Conservation (phyloP, 30 jellyfish, hydroid and myxozoan genomes). For the Turritopsis rubra region DNA sequence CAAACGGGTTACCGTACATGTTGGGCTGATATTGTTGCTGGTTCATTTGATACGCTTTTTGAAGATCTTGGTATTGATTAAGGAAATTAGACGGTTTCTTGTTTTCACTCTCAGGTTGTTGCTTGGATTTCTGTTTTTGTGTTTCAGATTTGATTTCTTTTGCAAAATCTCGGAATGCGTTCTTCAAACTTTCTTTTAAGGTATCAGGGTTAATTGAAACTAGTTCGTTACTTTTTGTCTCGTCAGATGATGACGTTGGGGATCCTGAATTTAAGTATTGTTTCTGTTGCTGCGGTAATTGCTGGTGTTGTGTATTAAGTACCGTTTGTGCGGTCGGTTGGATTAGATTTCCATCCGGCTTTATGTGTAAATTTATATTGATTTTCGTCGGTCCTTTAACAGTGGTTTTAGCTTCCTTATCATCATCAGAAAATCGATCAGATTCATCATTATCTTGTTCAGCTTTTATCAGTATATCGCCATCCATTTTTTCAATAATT, state of each 20-base stretch:
- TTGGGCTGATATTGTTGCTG: not conserved
- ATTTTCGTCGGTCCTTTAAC: conserved; percentile 12
- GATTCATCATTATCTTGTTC: not conserved
- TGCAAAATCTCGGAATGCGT: conserved; percentile 17
- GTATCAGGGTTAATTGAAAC: not conserved
- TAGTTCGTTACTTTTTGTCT: not conserved
- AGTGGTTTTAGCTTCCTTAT: not conserved
- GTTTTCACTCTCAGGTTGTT: not conserved
- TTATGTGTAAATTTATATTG: conserved; percentile 15
- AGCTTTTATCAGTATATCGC: not conserved
- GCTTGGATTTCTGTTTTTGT: not conserved
- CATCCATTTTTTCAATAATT: not conserved
- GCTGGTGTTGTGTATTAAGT: not conserved
- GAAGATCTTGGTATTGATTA: not conserved
- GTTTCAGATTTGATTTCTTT: conserved; percentile 29
- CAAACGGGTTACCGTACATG: not conserved
- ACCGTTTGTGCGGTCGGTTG: not conserved
- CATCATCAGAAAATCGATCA: not conserved
- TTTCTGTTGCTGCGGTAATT: not conserved
- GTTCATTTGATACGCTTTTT: not conserved
- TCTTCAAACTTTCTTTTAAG: conserved; percentile 22
- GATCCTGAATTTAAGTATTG: not conserved
- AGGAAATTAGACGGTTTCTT: not conserved
- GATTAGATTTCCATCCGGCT: not conserved
- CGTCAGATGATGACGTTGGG: not conserved